Evolutionary conservation across 2,797 vertebrate species (phyloP).

Genomic region (Platyrinchus mystaceus): DNA sequence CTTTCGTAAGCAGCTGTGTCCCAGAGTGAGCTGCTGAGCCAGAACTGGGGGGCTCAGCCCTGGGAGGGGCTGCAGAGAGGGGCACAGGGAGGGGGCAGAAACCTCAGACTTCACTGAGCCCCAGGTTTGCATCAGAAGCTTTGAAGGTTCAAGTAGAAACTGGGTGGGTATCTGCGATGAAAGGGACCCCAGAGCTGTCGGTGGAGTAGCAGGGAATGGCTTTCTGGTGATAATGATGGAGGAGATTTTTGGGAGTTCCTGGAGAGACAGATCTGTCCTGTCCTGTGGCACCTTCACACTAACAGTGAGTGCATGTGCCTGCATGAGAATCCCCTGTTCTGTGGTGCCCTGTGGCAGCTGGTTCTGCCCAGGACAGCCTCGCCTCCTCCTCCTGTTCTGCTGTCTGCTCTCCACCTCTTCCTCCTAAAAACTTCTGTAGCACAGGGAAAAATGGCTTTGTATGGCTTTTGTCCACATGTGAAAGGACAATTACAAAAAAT

Average conservation of each 20-base stretch:
- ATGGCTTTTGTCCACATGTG: background rate
- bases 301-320: background rate
- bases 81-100: rapidly evolving
- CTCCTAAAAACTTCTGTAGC: background rate
- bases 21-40: rapidly evolving
- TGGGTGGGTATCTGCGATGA: rapidly evolving
- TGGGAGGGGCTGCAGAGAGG: too few relatives aligned
- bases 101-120: background rate
- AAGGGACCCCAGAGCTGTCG: background rate
- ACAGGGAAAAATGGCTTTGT: rapidly evolving
- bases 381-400: background rate
- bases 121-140: background rate
- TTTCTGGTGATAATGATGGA: background rate
- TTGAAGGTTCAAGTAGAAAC: background rate
- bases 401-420: background rate
- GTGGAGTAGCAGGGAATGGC: background rate
- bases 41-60: background rate
- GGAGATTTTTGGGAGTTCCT: background rate
- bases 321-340: background rate
- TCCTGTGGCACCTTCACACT: background rate
- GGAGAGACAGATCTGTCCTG: background rate
- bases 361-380: background rate
- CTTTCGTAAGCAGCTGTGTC: background rate
- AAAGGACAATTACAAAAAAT: background rate
- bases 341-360: background rate